A percentile compares a stretch with the other conserved stretches of the same genome.
Conservation (phyloP, 2,797 vertebrate genomes). For the Xiphorhynchus erythropygius region DNA sequence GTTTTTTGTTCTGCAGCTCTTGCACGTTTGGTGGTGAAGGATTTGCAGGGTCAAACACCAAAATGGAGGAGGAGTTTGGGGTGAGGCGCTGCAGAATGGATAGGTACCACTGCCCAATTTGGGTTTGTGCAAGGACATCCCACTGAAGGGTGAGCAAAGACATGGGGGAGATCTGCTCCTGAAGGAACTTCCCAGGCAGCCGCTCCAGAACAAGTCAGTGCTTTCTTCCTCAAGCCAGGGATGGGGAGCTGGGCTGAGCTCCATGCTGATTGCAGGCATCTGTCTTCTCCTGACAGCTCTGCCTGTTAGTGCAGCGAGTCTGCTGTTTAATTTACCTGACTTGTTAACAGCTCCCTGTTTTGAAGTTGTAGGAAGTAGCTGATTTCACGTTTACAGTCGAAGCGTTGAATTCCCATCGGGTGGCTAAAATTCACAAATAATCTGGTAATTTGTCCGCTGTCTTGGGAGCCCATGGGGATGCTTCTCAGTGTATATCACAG, state of each 20-base stretch:
- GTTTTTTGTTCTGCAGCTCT: background rate
- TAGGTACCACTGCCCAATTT: background rate
- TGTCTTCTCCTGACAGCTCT: constrained; percentile 74
- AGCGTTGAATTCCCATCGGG: constrained; percentile 57
- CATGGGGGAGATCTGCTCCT: background rate
- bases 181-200: background rate
- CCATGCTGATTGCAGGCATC: constrained; percentile 72
- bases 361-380: constrained; percentile 68
- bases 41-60: background rate
- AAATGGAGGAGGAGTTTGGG: background rate
- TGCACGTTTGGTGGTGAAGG: background rate
- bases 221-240: background rate
- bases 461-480: background rate
- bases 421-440: constrained; percentile 68
- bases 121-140: background rate
- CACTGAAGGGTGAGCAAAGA: background rate
- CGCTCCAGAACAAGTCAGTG: background rate
- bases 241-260: background rate
- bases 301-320: constrained; percentile 69
- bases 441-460: constrained; percentile 66
- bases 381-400: constrained; percentile 66
- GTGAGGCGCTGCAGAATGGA: rapidly evolving
- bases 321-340: constrained; percentile 77
- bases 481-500: constrained; percentile 18
- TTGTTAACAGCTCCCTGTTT: constrained; percentile 74